Percentiles rank a stretch among this genome's conserved stretches.
phyloP scores from a whole-genome alignment of 2,888 invertebrate species.

The Apodemia hepburni region DNA sequence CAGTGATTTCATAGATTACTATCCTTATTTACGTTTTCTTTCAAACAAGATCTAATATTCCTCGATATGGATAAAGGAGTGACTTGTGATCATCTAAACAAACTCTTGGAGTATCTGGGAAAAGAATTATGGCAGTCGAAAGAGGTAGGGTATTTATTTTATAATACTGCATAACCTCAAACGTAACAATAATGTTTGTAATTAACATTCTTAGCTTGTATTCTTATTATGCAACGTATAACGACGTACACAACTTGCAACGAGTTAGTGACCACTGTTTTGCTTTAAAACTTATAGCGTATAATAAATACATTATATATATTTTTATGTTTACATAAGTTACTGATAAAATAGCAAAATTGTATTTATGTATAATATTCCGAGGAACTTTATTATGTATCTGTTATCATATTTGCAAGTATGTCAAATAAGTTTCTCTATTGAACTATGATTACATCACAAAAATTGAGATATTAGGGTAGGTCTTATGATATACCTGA shows the following conservation, averaged over 20 bases:
- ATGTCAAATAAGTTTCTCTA: no score
- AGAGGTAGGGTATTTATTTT: slow-evolving; percentile 52
- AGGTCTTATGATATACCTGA: no score
- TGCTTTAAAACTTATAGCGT: slow-evolving; percentile 9
- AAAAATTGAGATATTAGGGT: no score
- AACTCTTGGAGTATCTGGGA: slow-evolving; percentile 55
- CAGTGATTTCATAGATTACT: slow-evolving; percentile 49
- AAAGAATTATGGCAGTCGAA: slow-evolving; percentile 69
- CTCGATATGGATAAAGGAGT: slow-evolving; percentile 67
- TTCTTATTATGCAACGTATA: slow-evolving; percentile 57
- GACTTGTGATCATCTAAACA: slow-evolving; percentile 73
- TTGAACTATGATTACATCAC: no score
- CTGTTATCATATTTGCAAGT: background rate
- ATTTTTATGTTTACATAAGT: slow-evolving; percentile 20
- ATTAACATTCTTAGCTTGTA: slow-evolving; percentile 54
- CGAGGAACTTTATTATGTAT: background rate
- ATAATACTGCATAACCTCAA: slow-evolving; percentile 60
- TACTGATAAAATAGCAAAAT: background rate
- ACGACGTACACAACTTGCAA: slow-evolving; percentile 22
- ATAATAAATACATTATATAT: slow-evolving; percentile 2
- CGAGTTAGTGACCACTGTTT: slow-evolving; percentile 17
- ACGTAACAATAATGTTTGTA: slow-evolving; percentile 45
- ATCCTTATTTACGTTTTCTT: slow-evolving; percentile 50
- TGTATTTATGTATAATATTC: background rate
- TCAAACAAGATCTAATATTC: slow-evolving; percentile 40